phyloP scores from a whole-genome alignment of 2,797 vertebrate species.

The Balearica regulorum region DNA sequence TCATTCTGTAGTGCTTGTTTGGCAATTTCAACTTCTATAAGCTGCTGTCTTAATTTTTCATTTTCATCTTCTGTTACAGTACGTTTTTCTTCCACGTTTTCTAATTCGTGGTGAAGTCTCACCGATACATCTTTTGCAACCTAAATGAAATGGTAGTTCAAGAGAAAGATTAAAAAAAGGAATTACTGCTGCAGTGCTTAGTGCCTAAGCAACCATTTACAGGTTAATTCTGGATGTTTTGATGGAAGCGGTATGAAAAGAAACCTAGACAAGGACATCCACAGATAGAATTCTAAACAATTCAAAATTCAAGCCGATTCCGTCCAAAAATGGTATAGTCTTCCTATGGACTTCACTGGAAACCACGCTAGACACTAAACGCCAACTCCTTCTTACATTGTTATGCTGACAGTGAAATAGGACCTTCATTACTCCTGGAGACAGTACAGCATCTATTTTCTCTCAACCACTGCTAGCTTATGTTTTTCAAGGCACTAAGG shows the following conservation, averaged over 20 bases:
- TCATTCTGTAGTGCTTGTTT: slow-evolving; percentile 97
- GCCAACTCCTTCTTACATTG: not conserved
- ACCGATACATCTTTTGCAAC: slow-evolving; percentile 98
- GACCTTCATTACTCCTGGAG: not conserved
- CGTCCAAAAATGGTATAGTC: not conserved
- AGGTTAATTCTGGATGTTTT: not conserved
- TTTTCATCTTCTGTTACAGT: slow-evolving; percentile 97
- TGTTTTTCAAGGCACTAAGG: not conserved
- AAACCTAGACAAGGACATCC: not conserved
- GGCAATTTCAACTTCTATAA: slow-evolving; percentile 94
- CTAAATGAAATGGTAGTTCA: slow-evolving; percentile 70
- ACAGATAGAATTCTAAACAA: not conserved
- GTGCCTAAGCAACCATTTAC: not conserved
- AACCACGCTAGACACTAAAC: not conserved
- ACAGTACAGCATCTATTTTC: not conserved
- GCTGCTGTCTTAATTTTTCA: slow-evolving; percentile 91
- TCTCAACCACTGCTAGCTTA: not conserved
- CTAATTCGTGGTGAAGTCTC: slow-evolving; percentile 94
- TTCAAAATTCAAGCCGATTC: not conserved
- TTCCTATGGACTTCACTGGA: not conserved
- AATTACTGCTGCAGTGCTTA: not conserved
- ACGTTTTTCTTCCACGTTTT: slow-evolving; percentile 97
- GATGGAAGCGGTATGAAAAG: not conserved
- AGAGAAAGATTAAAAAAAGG: not conserved
- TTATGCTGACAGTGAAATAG: not conserved